Evolutionary conservation across 1,140 invertebrate genomes (phyloP).

Genomic region (Phymastichus coffea): DNA sequence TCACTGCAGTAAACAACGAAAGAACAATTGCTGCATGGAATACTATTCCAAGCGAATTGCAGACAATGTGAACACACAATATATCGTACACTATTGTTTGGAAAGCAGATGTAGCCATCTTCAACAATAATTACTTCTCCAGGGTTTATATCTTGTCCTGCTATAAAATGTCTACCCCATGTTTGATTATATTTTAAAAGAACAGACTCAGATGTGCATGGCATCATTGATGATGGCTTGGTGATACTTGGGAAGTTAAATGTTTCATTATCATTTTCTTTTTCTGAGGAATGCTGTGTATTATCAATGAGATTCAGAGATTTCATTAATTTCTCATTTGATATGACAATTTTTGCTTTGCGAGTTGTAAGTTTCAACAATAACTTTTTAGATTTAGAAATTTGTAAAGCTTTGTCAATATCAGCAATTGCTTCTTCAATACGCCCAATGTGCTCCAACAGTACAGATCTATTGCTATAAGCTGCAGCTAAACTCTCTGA

Average conservation of each 20-base stretch:
- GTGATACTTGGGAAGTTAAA: not conserved
- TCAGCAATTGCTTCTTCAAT: not conserved
- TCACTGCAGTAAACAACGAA: conserved; percentile 70
- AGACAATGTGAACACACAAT: conserved; percentile 77
- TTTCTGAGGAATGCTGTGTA: not conserved
- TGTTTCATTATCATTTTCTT: not conserved
- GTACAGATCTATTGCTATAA: not conserved
- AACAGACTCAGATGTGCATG: conserved; percentile 62
- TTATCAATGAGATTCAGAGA: not conserved
- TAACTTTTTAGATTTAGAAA: not conserved
- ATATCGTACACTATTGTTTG: conserved; percentile 60
- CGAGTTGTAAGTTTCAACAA: not conserved
- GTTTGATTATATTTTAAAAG: conserved; percentile 58
- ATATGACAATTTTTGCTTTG: not conserved
- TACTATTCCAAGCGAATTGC: conserved; percentile 58
- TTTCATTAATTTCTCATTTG: too few species aligned
- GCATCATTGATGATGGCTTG: conserved; percentile 53
- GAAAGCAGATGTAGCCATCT: conserved; percentile 69
- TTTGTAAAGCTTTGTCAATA: not conserved
- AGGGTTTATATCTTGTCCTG: conserved; percentile 63
- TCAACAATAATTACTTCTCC: conserved; percentile 81
- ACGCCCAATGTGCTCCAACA: not conserved
- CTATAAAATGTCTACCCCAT: conserved; percentile 66
- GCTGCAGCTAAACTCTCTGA: not conserved
- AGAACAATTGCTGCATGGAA: conserved; percentile 67